Evolutionary conservation across 2,113 vertebrate genomes (phyloP), one percentile per base, ranked within the genome.

Genomic region (Hypanus sabinus): DNA sequence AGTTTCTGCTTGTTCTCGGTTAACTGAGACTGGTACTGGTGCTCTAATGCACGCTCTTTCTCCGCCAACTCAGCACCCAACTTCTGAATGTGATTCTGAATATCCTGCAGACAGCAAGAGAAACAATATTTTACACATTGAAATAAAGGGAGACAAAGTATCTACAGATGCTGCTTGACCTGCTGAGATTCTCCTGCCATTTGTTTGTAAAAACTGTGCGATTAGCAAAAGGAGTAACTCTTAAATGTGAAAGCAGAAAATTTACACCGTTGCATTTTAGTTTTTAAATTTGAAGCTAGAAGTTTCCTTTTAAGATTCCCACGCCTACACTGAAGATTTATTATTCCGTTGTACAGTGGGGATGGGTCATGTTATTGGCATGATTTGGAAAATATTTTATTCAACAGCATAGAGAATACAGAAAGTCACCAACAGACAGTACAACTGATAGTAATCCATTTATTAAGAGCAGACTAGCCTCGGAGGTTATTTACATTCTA

Each of bases 21-120:
- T 95, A 98, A 95, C 94, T 98, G 95, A 92, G 95, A 95, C 94
- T 96, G 95, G 94, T 97, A 97, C 95, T 95, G 97, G 94, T 97
- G 97, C 95, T 98, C 97, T 94, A 96, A 94, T 93, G 96, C 95
- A 94, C 96, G 96, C 95, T 98, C 97, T 94, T 96, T 97, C 85
- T 98, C 98, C 46, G 95, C 95, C 71, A 98, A 96, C 95, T 98
- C 97, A 38, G 96, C 96, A 0, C 95, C 96, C 95, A 98, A 96
- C 96, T 98, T 99, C 96, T 98, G 98, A 27, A 99, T 95, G 94
- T 98, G 98, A 96, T 98, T 99, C 95, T 96, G 97, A 91, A 99
- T 97, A 95, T 99, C 98, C 98, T 97, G 95, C 16, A 46, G 92
- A 93, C 93, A 95, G 36, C 8, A 46, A 93, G 68, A 38, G 0